These are phyloP conservation scores for Glandiceps talaboti DNA, from an alignment of 53 echinoderm and acorn worm species.

Conservation along the genomic window DNA sequence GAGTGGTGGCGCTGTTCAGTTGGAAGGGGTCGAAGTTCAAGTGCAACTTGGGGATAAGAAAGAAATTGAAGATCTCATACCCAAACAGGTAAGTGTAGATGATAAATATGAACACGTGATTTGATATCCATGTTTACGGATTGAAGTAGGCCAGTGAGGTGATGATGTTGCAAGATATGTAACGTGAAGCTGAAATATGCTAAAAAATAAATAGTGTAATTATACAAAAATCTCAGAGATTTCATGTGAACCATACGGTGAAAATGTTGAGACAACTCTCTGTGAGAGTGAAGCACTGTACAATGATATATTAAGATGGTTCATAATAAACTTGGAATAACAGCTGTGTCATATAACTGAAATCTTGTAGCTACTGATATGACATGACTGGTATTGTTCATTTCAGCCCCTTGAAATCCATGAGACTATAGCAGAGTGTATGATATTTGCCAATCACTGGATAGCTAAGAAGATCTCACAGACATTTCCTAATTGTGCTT, in stretches of 20 bases:
- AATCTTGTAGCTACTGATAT: too few species aligned
- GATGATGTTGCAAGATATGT: too few species aligned
- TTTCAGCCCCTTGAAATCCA: conserved; percentile 91
- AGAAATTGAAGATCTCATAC: conserved; percentile 91
- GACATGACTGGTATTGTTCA: too few species aligned
- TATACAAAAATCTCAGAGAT: background rate
- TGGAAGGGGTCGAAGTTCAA: conserved; percentile 90
- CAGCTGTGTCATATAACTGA: too few species aligned
- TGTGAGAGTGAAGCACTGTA: too few species aligned
- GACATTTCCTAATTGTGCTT: conserved; percentile 45
- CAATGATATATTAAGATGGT: too few species aligned
- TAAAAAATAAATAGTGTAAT: background rate
- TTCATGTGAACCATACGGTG: too few species aligned
- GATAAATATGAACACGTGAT: too few species aligned
- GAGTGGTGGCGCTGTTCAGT: conserved; percentile 79
- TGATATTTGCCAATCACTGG: conserved; percentile 99
- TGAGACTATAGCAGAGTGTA: conserved; percentile 98
- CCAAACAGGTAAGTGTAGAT: conserved; percentile 82
- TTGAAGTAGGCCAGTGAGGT: too few species aligned
- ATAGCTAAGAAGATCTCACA: conserved; percentile 78
- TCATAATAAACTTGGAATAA: too few species aligned
- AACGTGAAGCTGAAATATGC: background rate
- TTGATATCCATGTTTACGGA: too few species aligned
- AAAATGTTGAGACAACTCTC: too few species aligned
- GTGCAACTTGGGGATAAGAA: conserved; percentile 95